Conservation (phyloP, 2,113 vertebrate genomes). For the Panthera leo region DNA sequence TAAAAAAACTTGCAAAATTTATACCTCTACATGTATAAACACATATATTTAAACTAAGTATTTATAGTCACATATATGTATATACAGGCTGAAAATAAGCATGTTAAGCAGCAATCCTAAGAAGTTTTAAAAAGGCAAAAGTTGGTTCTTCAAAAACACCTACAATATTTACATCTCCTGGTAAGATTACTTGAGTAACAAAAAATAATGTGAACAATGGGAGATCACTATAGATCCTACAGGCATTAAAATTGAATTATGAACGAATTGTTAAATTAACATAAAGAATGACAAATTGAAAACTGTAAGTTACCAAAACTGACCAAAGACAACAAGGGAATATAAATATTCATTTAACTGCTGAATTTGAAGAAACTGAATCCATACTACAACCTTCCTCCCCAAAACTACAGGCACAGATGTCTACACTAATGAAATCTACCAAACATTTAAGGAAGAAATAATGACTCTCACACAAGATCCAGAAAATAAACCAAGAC, state of each 20-base stretch:
- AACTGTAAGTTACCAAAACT: neutral
- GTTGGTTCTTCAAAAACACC: neutral
- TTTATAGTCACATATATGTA: neutral
- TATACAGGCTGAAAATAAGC: neutral
- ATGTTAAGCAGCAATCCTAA: neutral
- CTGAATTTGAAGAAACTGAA: neutral
- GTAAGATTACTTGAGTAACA: neutral
- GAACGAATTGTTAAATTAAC: neutral
- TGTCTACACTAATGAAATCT: neutral
- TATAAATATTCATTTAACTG: neutral
- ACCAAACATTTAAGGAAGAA: neutral
- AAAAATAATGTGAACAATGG: neutral
- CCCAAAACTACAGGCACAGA: neutral
- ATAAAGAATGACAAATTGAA: neutral
- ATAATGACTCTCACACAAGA: neutral
- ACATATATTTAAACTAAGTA: neutral
- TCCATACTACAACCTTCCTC: neutral
- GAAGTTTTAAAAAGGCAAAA: neutral
- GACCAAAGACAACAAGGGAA: neutral
- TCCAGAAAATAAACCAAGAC: neutral
- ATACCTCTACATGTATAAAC: neutral
- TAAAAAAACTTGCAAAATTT: neutral
- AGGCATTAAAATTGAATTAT: neutral
- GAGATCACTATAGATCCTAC: neutral
- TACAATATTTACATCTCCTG: neutral